Conservation (phyloP, 2,797 vertebrate genomes). For the Orientallactaga sibirica region DNA sequence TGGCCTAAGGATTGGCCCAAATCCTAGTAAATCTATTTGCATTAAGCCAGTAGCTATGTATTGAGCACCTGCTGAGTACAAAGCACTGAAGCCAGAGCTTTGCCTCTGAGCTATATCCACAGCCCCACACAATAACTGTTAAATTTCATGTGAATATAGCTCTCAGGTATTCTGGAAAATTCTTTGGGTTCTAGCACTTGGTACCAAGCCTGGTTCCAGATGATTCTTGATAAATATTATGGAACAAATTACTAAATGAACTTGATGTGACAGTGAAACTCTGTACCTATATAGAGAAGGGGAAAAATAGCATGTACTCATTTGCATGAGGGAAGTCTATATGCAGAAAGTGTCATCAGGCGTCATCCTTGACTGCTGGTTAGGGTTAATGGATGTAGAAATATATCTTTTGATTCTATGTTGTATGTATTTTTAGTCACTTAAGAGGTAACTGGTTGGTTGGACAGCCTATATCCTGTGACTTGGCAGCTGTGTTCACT, state of each 20-base stretch:
- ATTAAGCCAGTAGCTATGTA: constrained; percentile 27
- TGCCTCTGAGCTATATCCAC: background rate
- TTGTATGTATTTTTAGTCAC: background rate
- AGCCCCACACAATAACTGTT: background rate
- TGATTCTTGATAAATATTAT: constrained; percentile 39
- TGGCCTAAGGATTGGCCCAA: background rate
- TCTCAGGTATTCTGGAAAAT: constrained; percentile 60
- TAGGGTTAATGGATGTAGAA: background rate
- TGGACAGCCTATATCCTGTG: background rate
- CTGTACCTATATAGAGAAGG: background rate
- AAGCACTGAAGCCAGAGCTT: background rate
- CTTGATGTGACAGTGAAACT: background rate
- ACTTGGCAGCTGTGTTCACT: background rate
- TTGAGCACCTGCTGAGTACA: background rate
- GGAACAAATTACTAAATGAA: too few relatives aligned
- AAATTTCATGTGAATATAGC: background rate
- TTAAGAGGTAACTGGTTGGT: background rate
- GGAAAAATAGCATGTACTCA: constrained; percentile 29
- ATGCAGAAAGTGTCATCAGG: constrained; percentile 6
- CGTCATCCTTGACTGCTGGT: background rate
- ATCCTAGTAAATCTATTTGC: background rate
- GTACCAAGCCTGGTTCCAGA: background rate
- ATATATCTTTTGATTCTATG: constrained; percentile 17
- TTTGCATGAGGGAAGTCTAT: background rate
- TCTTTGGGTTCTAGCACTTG: constrained; percentile 54